Percentiles rank a stretch among this genome's conserved stretches.
These are phyloP conservation scores for Porites lobata DNA, from an alignment of 92 coral and sea anemone genomes.

Conservation along the genomic window DNA sequence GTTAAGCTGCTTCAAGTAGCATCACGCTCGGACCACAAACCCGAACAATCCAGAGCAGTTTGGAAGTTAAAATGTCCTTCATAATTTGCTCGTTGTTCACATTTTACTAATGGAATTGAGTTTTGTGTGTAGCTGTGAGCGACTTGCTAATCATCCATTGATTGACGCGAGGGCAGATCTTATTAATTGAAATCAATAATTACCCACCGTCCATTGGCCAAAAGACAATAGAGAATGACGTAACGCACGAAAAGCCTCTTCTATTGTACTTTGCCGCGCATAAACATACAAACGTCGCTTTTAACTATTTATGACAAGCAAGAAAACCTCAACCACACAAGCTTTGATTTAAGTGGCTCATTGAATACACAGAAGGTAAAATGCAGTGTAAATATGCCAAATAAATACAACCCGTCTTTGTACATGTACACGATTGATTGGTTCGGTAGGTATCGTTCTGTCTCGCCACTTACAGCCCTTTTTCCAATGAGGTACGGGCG, in stretches of 20 bases:
- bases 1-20: slow-evolving; percentile 10
- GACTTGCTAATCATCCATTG: slow-evolving; percentile 94
- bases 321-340: slow-evolving; percentile 29
- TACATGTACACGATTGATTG: neutral
- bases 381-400: slow-evolving; percentile 13
- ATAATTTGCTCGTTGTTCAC: slow-evolving; percentile 70
- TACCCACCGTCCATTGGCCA: slow-evolving; percentile 69
- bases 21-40: neutral
- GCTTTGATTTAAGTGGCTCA: slow-evolving; percentile 14
- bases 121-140: slow-evolving; percentile 87
- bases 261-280: slow-evolving; percentile 40
- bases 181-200: slow-evolving; percentile 90
- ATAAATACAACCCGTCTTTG: neutral
- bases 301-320: slow-evolving; percentile 44
- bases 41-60: neutral
- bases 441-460: neutral
- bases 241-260: slow-evolving; percentile 64
- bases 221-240: slow-evolving; percentile 68
- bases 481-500: neutral
- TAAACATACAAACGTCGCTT: slow-evolving; percentile 21
- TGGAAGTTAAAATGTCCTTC: slow-evolving; percentile 45
- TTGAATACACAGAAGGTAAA: slow-evolving; percentile 30
- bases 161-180: slow-evolving; percentile 92
- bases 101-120: slow-evolving; percentile 77
- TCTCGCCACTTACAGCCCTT: neutral